These are phyloP conservation scores for Scaptomyza flava DNA, from an alignment of 2,888 invertebrate species.

Conservation along the genomic window DNA sequence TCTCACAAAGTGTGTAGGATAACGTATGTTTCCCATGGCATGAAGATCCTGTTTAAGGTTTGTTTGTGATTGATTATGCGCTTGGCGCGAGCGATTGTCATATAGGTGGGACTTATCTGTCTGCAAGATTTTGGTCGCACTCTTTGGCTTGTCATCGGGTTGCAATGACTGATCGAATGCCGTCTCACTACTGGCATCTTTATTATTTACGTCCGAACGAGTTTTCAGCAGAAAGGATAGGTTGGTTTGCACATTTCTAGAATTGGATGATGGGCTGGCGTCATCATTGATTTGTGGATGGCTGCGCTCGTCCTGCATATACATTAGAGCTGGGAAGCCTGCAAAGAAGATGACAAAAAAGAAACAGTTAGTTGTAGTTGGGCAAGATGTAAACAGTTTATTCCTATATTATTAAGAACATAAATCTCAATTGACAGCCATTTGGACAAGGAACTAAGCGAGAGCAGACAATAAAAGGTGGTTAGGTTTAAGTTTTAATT, in stretches of 20 bases:
- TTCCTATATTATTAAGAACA: constrained; percentile 17
- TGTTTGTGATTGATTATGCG: constrained; percentile 31
- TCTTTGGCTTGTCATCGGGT: constrained; percentile 8
- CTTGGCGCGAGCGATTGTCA: neutral
- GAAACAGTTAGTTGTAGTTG: constrained; percentile 37
- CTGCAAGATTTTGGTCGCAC: constrained; percentile 26
- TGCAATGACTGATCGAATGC: constrained; percentile 26
- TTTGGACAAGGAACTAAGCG: constrained; percentile 24
- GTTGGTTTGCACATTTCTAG: constrained; percentile 50
- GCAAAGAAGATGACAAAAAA: constrained; percentile 32
- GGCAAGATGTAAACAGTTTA: constrained; percentile 14
- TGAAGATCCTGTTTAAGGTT: neutral
- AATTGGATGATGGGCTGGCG: constrained; percentile 1
- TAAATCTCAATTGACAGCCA: constrained; percentile 15
- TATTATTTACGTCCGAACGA: constrained; percentile 24
- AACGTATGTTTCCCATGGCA: constrained; percentile 25
- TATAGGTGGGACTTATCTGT: constrained; percentile 41
- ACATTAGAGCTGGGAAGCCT: constrained; percentile 69
- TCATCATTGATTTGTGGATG: constrained; percentile 8
- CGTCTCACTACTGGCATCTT: neutral
- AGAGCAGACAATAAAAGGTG: neutral
- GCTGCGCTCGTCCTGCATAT: constrained; percentile 56
- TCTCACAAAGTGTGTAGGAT: constrained; percentile 42
- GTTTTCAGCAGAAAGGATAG: constrained; percentile 44
- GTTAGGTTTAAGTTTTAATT: neutral